These are phyloP conservation scores for Muntiacus muntjak DNA, from an alignment of 2,113 vertebrate species.

Conservation along the genomic window DNA sequence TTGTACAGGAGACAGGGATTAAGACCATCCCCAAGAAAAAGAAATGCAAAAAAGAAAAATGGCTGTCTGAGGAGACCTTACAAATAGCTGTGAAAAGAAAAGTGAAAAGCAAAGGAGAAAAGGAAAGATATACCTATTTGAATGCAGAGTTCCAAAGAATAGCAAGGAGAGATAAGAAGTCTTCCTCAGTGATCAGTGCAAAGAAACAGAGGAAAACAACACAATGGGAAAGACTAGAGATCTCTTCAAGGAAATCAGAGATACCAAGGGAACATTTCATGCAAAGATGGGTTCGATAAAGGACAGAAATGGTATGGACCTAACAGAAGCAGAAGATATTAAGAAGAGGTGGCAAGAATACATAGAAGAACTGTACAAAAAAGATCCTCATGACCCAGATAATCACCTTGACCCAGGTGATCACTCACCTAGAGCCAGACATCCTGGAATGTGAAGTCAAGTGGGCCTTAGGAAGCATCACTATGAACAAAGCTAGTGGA, in stretches of 20 bases:
- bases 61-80: neutral
- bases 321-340: neutral
- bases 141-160: neutral
- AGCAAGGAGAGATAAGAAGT: neutral
- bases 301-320: neutral
- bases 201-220: neutral
- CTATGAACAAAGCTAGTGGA: neutral
- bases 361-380: neutral
- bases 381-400: neutral
- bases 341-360: neutral
- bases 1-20: neutral
- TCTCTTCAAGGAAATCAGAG: neutral
- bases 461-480: neutral
- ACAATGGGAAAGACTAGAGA: neutral
- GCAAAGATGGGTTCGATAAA: neutral
- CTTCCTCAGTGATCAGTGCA: neutral
- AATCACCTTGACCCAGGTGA: fast-evolving
- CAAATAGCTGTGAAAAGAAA: neutral
- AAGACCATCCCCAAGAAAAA: neutral
- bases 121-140: neutral
- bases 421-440: neutral
- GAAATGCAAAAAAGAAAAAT: neutral
- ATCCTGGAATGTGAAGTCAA: neutral
- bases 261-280: neutral
- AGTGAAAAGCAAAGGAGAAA: neutral